Evolutionary conservation across 1,140 invertebrate genomes (phyloP).

Genomic region (Branchinecta lynchi): DNA sequence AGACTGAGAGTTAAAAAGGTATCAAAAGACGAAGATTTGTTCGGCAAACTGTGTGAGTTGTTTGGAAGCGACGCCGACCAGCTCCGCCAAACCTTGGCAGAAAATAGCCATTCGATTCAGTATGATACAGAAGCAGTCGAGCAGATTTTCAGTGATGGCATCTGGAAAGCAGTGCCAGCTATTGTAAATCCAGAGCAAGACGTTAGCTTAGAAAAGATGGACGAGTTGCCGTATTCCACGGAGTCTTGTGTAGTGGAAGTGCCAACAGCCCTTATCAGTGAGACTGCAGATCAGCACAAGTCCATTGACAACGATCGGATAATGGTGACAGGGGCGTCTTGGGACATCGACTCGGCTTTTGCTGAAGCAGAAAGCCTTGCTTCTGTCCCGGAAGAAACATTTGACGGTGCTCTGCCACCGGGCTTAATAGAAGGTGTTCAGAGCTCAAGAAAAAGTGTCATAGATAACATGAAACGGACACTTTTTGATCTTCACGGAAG

Average conservation of each 20-base stretch:
- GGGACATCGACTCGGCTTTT: slow-evolving; percentile 20
- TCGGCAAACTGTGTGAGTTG: neutral
- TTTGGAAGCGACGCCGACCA: neutral
- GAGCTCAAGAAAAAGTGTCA: too few species aligned
- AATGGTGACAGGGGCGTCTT: neutral
- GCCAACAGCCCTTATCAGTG: neutral
- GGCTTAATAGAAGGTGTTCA: too few species aligned
- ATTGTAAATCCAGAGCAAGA: slow-evolving; percentile 17
- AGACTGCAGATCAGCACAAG: neutral
- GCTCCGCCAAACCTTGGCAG: neutral
- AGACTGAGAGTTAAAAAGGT: neutral
- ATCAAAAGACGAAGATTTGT: slow-evolving; percentile 7
- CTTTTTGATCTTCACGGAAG: too few species aligned
- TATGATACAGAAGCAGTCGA: neutral
- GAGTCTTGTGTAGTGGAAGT: slow-evolving; percentile 17
- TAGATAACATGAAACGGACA: too few species aligned
- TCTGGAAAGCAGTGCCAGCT: slow-evolving; percentile 21
- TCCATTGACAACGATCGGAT: neutral
- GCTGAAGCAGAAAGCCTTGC: slow-evolving; percentile 18
- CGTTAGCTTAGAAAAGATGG: neutral
- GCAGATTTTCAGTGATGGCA: neutral
- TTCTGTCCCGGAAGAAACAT: neutral
- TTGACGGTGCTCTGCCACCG: too few species aligned
- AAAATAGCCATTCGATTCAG: neutral
- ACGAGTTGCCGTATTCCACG: slow-evolving; percentile 16